Conservation (phyloP, 2,113 vertebrate genomes). For the Vulpes lagopus region DNA sequence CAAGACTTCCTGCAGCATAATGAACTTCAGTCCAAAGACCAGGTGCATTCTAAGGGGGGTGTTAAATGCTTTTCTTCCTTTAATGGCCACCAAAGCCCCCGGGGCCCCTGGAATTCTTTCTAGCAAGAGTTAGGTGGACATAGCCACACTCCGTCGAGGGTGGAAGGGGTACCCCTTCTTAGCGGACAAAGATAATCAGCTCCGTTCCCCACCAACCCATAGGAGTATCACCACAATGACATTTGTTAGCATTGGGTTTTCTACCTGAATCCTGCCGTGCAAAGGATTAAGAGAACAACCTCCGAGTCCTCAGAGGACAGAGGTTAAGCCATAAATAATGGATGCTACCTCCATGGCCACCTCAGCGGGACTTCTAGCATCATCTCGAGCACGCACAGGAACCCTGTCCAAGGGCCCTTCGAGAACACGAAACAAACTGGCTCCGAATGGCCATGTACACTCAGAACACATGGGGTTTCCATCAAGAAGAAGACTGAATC, state of each 20-base stretch:
- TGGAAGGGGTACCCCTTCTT: neutral
- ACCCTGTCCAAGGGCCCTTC: neutral
- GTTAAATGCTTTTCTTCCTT: accelerated
- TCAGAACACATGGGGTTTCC: neutral
- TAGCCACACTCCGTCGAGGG: neutral
- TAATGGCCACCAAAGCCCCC: neutral
- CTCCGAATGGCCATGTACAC: neutral
- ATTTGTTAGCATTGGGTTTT: accelerated
- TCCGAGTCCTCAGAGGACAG: neutral
- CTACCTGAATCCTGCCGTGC: accelerated
- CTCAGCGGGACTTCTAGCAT: neutral
- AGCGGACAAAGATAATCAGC: neutral
- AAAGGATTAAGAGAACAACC: accelerated
- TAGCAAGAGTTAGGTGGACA: neutral
- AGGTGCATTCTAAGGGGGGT: neutral
- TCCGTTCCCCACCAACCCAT: accelerated
- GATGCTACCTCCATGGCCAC: neutral
- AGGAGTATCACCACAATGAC: accelerated
- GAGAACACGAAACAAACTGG: neutral
- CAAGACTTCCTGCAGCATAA: neutral
- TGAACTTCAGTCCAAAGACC: neutral
- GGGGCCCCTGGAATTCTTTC: neutral
- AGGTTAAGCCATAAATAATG: neutral
- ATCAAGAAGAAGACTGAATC: neutral
- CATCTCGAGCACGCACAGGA: neutral